Evolutionary conservation across 2,113 vertebrate species (phyloP).

Genomic region (Odontesthes bonariensis): DNA sequence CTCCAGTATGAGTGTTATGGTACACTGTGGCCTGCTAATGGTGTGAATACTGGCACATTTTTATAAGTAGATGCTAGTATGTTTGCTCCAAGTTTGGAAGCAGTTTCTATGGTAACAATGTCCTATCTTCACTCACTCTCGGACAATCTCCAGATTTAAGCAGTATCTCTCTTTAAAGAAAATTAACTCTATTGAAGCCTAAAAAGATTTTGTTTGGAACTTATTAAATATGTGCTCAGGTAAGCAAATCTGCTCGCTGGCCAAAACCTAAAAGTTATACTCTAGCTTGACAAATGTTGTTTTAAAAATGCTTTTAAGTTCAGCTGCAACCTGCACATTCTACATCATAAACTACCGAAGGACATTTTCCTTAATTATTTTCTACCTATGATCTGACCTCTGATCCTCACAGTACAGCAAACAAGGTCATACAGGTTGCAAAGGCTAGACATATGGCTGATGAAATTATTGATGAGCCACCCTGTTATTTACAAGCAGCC

Average conservation of each 20-base stretch:
- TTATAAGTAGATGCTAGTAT: slow-evolving; percentile 76
- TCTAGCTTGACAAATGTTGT: slow-evolving; percentile 44
- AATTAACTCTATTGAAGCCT: slow-evolving; percentile 42
- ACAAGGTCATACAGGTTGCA: slow-evolving; percentile 33
- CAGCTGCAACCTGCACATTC: slow-evolving; percentile 35
- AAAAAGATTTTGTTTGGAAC: slow-evolving; percentile 43
- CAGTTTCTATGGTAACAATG: slow-evolving; percentile 84
- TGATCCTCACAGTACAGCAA: slow-evolving; percentile 41
- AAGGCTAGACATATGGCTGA: slow-evolving; percentile 42
- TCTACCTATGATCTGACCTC: slow-evolving; percentile 51
- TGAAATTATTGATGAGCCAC: slow-evolving; percentile 59
- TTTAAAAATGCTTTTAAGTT: slow-evolving; percentile 67
- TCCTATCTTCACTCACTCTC: slow-evolving; percentile 56
- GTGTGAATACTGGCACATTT: slow-evolving; percentile 82
- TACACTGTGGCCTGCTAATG: slow-evolving; percentile 72
- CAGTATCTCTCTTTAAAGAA: slow-evolving; percentile 60
- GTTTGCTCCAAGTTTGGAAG: slow-evolving; percentile 78
- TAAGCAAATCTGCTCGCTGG: slow-evolving; percentile 46
- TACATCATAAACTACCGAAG: slow-evolving; percentile 66
- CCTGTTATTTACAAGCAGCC: slow-evolving; percentile 37
- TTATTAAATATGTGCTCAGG: slow-evolving; percentile 37
- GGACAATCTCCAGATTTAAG: slow-evolving; percentile 67
- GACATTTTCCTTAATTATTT: slow-evolving; percentile 71
- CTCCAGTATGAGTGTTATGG: slow-evolving; percentile 66
- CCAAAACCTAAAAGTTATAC: slow-evolving; percentile 59